Evolutionary conservation across 2,113 vertebrate species (phyloP).

Genomic region (Neodontobutis hainanensis): DNA sequence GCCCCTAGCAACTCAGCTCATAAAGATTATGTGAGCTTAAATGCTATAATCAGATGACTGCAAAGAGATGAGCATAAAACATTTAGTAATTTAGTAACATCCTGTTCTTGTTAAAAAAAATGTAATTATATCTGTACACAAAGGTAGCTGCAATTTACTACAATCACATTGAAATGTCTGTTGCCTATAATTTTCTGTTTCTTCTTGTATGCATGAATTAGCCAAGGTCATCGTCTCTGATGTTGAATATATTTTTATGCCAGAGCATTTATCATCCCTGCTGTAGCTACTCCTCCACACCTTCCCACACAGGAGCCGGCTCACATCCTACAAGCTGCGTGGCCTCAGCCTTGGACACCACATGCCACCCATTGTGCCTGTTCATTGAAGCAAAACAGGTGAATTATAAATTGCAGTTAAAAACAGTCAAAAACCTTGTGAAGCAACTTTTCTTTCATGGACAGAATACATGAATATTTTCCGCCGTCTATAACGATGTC

Average conservation of each 20-base stretch:
- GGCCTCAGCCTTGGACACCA: conserved; percentile 31
- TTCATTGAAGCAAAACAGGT: conserved; percentile 6
- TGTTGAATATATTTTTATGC: conserved; percentile 9
- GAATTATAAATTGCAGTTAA: background rate
- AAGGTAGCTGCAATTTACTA: background rate
- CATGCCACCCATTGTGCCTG: conserved; percentile 7
- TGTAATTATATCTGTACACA: too few relatives aligned
- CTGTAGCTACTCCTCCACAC: conserved; percentile 11
- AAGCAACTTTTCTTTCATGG: conserved; percentile 4
- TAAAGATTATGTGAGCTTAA: background rate
- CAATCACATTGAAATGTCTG: background rate
- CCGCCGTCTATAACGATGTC: background rate
- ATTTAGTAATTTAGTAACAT: too few relatives aligned
- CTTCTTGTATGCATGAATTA: background rate
- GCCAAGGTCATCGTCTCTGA: background rate
- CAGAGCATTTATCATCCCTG: conserved; percentile 29
- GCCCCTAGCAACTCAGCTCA: background rate
- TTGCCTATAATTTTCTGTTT: background rate
- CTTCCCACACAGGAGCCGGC: conserved; percentile 30
- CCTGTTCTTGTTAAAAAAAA: too few relatives aligned
- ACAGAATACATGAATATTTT: conserved; percentile 2
- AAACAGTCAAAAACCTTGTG: background rate
- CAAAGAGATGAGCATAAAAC: background rate
- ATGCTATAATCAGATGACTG: background rate
- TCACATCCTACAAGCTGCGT: conserved; percentile 3